Conservation (phyloP, 2,888 invertebrate species). For the Athrips mouffetella region DNA sequence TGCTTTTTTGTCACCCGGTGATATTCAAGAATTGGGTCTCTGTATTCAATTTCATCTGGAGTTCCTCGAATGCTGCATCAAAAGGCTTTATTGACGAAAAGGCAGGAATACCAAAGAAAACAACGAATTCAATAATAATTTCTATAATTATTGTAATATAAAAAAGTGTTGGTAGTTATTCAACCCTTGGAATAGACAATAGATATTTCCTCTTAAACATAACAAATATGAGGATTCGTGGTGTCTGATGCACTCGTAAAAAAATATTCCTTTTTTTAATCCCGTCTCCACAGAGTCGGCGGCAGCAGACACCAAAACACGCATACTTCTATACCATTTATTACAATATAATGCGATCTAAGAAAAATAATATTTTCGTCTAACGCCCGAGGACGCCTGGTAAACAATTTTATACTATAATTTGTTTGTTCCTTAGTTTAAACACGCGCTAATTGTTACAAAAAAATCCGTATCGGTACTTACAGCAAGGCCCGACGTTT, state of each 20-base stretch:
- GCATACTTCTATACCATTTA: constrained; percentile 65
- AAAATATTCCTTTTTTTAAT: constrained; percentile 66
- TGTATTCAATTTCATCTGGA: too few relatives aligned
- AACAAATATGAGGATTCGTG: constrained; percentile 62
- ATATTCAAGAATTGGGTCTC: too few relatives aligned
- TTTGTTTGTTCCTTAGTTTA: constrained; percentile 69
- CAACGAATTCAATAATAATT: constrained; percentile 74
- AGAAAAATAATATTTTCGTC: constrained; percentile 78
- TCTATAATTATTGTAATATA: constrained; percentile 80
- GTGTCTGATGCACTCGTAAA: constrained; percentile 51
- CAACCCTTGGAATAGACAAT: constrained; percentile 78
- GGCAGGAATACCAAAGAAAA: constrained; percentile 36
- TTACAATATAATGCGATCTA: constrained; percentile 78
- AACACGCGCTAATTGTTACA: constrained; percentile 57
- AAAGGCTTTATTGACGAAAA: neutral
- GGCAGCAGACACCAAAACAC: constrained; percentile 29
- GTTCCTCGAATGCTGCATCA: too few relatives aligned
- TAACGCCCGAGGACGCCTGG: constrained; percentile 65
- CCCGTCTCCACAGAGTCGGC: constrained; percentile 28
- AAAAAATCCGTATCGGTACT: constrained; percentile 39
- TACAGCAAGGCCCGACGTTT: constrained; percentile 48
- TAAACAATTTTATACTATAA: constrained; percentile 76
- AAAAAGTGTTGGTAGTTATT: constrained; percentile 78
- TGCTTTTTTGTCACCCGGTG: too few relatives aligned
- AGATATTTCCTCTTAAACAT: constrained; percentile 78